These are phyloP conservation scores for Seriola aureovittata DNA, from an alignment of 2,113 vertebrate species.

Conservation along the genomic window DNA sequence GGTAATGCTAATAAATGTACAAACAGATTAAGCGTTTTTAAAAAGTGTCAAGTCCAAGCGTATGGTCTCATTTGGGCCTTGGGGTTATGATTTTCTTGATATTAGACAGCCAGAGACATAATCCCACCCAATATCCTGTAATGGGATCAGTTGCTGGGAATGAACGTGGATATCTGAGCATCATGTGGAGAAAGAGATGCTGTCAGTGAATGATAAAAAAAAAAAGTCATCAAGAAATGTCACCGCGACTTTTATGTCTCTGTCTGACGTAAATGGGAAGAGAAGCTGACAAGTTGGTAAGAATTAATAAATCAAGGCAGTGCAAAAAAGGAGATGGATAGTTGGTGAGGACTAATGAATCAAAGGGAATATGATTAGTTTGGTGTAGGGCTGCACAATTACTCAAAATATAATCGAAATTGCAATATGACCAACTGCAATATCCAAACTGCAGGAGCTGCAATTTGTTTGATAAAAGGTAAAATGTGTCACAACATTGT, in stretches of 20 bases:
- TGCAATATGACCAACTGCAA: too few relatives aligned
- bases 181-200: too few relatives aligned
- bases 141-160: not conserved
- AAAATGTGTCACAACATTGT: too few relatives aligned
- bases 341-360: not conserved
- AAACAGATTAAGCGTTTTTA: too few relatives aligned
- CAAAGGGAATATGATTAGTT: not conserved
- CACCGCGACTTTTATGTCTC: too few relatives aligned
- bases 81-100: not conserved
- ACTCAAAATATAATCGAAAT: too few relatives aligned
- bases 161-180: not conserved
- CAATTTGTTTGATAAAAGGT: too few relatives aligned
- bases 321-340: not conserved
- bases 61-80: too few relatives aligned
- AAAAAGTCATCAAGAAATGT: too few relatives aligned
- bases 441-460: too few relatives aligned
- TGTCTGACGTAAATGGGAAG: not conserved
- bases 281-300: not conserved
- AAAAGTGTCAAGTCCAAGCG: not conserved
- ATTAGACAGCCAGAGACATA: not conserved
- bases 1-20: not conserved
- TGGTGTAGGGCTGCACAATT: not conserved
- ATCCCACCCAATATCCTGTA: not conserved
- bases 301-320: too few relatives aligned
- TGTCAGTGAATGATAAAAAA: too few relatives aligned